Evolutionary conservation across 2,113 vertebrate species (phyloP), one percentile per base, ranked within the genome.

Genomic region (Nothocercus nigrocapillus): DNA sequence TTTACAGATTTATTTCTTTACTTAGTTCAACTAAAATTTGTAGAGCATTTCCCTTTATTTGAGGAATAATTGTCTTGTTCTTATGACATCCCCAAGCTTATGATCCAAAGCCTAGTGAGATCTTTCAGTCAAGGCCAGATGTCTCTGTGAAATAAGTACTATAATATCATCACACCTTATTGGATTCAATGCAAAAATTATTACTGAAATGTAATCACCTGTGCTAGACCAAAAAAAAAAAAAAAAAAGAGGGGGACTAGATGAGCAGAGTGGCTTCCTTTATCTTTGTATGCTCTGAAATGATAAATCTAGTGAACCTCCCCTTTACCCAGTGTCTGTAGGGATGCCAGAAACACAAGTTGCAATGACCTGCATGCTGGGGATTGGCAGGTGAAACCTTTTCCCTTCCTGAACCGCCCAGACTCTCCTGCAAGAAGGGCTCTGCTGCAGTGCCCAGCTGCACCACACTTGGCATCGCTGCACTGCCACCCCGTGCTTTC

Each of bases 11-110:
- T 38, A 61, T 92, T 85, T 91, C 85, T 77, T 66, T 70, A 81
- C 69, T 93, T 87, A 89, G 74, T 85, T 92, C 89, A 88, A 72
- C 87, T 95, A 70, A 89, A 88, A 95, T 92, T 87, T 87, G 77
- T 85, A 4, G 62, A 88, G 36, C 77, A 80, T 88, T 95, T 89
- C 67, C 81, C 63, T 78, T 95, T 59, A 7, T 94, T 91, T 94
- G 63, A 73, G 40, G 70, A 89, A 42, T 95, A 95, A 95, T 85
- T 82, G 59, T 70, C 68, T 91, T 89, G 75, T 91, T 95, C 81
- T 82, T 61, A 28, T 85, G 93, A 73, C 81, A 93, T 85, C 63
- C 63, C 49, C 1, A 5, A 69, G 67, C 36, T 94, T 88, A 28
- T 2, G 16, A 54, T 77, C 78, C 68, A 54, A 88, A 80, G 63